These are phyloP conservation scores for Trichomycterus rosablanca DNA, from an alignment of 2,113 vertebrate species.

Conservation along the genomic window DNA sequence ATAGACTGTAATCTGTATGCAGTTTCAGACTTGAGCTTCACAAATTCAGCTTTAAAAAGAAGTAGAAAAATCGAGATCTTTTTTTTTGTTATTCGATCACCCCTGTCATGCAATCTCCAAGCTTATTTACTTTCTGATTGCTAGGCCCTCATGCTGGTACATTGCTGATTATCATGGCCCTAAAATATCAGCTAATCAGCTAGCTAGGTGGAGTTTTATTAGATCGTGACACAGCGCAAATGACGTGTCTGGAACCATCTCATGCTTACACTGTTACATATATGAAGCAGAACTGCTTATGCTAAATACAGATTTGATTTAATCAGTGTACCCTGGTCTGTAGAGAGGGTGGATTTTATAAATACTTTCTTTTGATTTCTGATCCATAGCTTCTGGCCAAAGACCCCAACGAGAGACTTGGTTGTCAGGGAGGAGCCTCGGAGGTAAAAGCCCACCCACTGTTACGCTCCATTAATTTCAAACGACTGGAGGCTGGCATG, in stretches of 20 bases:
- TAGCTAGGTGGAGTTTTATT: conserved; percentile 14
- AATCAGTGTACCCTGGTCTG: neutral
- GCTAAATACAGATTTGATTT: conserved; percentile 12
- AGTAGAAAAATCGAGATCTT: conserved; percentile 18
- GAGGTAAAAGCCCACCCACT: conserved; percentile 89
- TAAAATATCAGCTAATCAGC: conserved; percentile 24
- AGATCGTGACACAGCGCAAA: neutral
- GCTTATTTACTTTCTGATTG: conserved; percentile 24
- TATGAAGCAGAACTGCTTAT: neutral
- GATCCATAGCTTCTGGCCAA: conserved; percentile 82
- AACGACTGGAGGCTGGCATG: conserved; percentile 91
- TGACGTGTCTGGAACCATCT: neutral
- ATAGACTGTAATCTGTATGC: too few relatives aligned
- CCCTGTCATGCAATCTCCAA: neutral
- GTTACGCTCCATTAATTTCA: conserved; percentile 92
- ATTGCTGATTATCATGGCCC: conserved; percentile 32
- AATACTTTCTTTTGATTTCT: neutral
- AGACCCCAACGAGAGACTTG: conserved; percentile 81
- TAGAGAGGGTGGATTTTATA: neutral
- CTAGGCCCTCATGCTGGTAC: conserved; percentile 15
- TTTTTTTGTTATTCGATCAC: too few relatives aligned
- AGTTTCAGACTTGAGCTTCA: too few relatives aligned
- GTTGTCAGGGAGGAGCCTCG: conserved; percentile 79
- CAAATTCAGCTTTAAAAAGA: conserved; percentile 9
- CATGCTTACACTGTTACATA: neutral